A percentile compares a stretch with the other conserved stretches of the same genome.
These are phyloP conservation scores for Gasterosteus aculeatus DNA, from an alignment of 2,113 vertebrate species.

Conservation along the genomic window DNA sequence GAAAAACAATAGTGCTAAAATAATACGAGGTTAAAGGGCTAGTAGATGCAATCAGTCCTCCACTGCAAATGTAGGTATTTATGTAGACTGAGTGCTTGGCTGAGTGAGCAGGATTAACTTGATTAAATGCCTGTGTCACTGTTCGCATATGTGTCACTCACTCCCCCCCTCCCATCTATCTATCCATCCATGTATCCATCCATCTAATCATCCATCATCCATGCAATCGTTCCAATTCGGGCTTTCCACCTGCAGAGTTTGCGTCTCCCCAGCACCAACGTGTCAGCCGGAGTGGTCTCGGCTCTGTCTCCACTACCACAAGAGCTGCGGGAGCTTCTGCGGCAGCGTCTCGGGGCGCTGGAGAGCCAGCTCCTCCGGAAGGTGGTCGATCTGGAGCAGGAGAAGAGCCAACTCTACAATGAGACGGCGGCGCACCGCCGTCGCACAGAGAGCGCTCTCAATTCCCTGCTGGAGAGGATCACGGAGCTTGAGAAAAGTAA, in stretches of 20 bases:
- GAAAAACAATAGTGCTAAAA: conserved; percentile 49
- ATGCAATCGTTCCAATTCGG: conserved; percentile 7
- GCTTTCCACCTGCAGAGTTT: conserved; percentile 87
- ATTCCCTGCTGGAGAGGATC: conserved; percentile 92
- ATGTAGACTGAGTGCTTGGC: conserved; percentile 11
- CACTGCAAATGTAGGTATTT: conserved; percentile 35
- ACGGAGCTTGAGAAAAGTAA: conserved; percentile 94
- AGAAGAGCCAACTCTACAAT: conserved; percentile 94
- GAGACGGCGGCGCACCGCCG: conserved; percentile 93
- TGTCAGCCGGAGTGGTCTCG: conserved; percentile 74
- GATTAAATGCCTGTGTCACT: conserved; percentile 33
- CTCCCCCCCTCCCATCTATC: neutral
- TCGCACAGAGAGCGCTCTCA: conserved; percentile 90
- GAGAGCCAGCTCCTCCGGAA: conserved; percentile 93
- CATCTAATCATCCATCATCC: neutral
- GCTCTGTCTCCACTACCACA: conserved; percentile 77
- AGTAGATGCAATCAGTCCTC: conserved; percentile 4
- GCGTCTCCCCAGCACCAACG: conserved; percentile 79
- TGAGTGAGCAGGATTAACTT: conserved; percentile 35
- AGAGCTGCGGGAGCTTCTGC: conserved; percentile 92
- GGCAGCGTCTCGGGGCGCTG: conserved; percentile 88
- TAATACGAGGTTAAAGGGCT: conserved; percentile 25
- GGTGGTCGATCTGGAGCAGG: conserved; percentile 94
- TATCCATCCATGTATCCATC: neutral
- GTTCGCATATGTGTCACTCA: neutral